Base-by-base conservation (phyloP, 2,888 invertebrate species). In the Apamea epomidion region DNA sequence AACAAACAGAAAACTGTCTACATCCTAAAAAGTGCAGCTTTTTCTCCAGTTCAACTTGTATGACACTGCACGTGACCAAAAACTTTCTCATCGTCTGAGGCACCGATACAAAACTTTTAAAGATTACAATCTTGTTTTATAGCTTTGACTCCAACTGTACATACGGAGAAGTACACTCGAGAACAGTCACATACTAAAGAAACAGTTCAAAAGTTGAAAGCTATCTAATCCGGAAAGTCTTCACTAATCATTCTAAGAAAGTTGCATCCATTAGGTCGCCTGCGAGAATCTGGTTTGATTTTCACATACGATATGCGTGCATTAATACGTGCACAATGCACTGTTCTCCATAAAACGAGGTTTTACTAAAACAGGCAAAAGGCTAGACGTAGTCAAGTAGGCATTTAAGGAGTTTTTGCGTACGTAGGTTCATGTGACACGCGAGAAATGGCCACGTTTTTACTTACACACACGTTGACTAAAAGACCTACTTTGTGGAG, bases 251-350 rank as follows among this genome's bases (percentile, higher is more conserved):
- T 71, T 83, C 76, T 51, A 87, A 74, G 85, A 85, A 85, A 87
- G 85, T 85, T 75, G 80, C 84, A 79, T 76, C 58, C 76, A 84
- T 80, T 77, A 77, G 74, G 87, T 73, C 84, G 84, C 32, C 84
- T 65, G 51, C 51, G 64, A 84, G 77, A 80, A 84, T 84, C 85
- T 51, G 74, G 80, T 87, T 87, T 75, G 77, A 80, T 84, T 77
- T 85, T 85, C 84, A 79, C 83, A 85, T 73, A 86, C 58, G 85
- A 83, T 86, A 85, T 54, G 64, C 60, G n/a, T 82, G 60, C 82
- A 82, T 77, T 80, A 71, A 64, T 77, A 67, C 7, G 54, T 42
- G 77, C 70, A 85, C 74, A 86, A 83, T 86, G 84, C 71, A 74
- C 48, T 65, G 62, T 73, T 76, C n/a, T 82, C 58, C 74, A 54